Base-by-base conservation (phyloP, 2,888 invertebrate species). In the Meteorus cinctellus region DNA sequence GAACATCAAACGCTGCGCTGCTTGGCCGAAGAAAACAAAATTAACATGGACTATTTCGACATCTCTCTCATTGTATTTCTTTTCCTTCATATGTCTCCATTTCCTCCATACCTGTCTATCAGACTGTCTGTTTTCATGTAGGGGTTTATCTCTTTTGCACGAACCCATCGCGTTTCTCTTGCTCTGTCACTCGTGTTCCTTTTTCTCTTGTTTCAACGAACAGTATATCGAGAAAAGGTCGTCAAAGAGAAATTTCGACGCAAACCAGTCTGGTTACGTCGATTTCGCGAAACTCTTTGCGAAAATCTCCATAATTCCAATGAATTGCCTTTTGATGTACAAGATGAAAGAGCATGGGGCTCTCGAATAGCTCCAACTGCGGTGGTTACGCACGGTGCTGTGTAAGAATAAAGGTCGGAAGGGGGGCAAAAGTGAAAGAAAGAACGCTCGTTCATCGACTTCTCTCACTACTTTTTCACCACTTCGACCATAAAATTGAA, bases 281-380 rank as follows among this genome's bases (percentile, higher is more conserved):
- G 79, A 81, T 79, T 81, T 78, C 67, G 74, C 70, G 70, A 79
- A 80, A 81, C 77, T 79, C 80, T 80, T 80, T 77, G 79, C 77
- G 81, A 86, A 86, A 87, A 89, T 89, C 83, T 86, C 87, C 89
- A 89, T 89, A 89, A 89, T 88, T 89, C 86, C 81, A 48, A 82
- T 82, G 82, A 87, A 88, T 88, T 89, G 86, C 83, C 86, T 87
- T 89, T 89, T 87, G 88, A 88, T 88, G 87, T 87, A 81, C 78
- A 81, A 86, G 88, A 88, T 89, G 87, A 89, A 89, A 89, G 88
- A 82, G 83, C 83, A 75, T 67, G 66, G 70, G 16, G 72, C 59
- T 24, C 72, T 72, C 75, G 74, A 80, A 78, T 79, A 71, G 79
- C 77, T 77, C 27, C 48, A 51, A 45, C 62, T 72, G 67, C 62